phyloP scores from a whole-genome alignment of 2,888 invertebrate species.

The Tipula confusa region DNA sequence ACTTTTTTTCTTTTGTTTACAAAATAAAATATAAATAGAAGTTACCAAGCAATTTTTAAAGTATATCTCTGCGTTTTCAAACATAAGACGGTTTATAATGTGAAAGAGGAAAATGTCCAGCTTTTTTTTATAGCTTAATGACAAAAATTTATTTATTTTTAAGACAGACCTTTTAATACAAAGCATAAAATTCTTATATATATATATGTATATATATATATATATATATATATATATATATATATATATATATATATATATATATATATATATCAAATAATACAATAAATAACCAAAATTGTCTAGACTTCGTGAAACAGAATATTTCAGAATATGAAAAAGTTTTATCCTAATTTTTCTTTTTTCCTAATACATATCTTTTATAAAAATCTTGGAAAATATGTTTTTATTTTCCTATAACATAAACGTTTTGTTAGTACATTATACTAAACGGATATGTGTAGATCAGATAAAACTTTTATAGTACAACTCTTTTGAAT shows the following conservation, averaged over 20 bases:
- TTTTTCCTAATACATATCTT: slow-evolving; percentile 5
- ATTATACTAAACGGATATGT: not conserved
- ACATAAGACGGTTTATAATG: not conserved
- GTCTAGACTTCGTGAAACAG: not conserved
- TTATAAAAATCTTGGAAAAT: slow-evolving; percentile 12
- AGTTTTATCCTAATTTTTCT: not conserved
- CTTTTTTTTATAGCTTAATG: not conserved
- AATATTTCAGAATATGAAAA: not conserved
- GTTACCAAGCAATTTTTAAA: not conserved
- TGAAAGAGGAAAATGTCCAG: not conserved
- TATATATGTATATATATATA: not conserved
- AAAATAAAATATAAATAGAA: not conserved
- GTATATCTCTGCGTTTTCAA: not conserved
- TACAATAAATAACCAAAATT: slow-evolving; percentile 25
- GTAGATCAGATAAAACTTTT: not conserved
- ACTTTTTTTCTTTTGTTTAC: not conserved
- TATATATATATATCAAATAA: not conserved
- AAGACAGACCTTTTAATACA: slow-evolving; percentile 6
- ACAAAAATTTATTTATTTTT: slow-evolving; percentile 8
- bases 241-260: not conserved
- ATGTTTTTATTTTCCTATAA: slow-evolving; percentile 16
- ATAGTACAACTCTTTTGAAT: not conserved
- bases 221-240: not conserved
- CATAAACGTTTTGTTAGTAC: not conserved
- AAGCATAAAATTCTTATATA: not conserved